Evolutionary conservation across 2,797 vertebrate species (phyloP).

Genomic region (Ctenosaura bakeri): DNA sequence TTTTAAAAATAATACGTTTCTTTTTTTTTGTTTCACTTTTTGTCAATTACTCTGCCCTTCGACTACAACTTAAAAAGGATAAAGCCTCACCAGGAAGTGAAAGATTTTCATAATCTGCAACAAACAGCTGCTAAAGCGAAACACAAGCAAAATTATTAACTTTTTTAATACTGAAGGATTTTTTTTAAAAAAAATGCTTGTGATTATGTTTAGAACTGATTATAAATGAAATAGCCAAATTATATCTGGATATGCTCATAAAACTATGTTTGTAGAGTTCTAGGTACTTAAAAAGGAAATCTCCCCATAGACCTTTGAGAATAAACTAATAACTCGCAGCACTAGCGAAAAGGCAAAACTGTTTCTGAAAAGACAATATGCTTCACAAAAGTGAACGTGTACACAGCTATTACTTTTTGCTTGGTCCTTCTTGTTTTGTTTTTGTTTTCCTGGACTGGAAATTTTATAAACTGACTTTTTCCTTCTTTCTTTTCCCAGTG

Average conservation of each 20-base stretch:
- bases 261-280: neutral
- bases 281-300: too few species aligned
- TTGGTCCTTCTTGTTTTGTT: too few species aligned
- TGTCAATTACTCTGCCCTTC: neutral
- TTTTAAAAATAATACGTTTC: neutral
- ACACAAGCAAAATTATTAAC: neutral
- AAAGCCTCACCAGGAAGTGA: neutral
- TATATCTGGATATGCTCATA: neutral
- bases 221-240: neutral
- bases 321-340: neutral
- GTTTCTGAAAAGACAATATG: too few species aligned
- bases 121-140: neutral
- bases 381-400: neutral
- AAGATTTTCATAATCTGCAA: neutral
- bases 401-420: too few species aligned
- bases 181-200: neutral
- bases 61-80: neutral
- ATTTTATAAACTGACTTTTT: too few species aligned
- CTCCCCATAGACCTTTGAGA: neutral
- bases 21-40: too few species aligned
- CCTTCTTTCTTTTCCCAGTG: too few species aligned
- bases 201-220: neutral
- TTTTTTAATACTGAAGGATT: too few species aligned
- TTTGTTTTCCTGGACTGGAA: too few species aligned
- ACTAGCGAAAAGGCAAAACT: neutral